phyloP scores from a whole-genome alignment of 2,797 vertebrate species.

The Phrynocephalus guinanensis region DNA sequence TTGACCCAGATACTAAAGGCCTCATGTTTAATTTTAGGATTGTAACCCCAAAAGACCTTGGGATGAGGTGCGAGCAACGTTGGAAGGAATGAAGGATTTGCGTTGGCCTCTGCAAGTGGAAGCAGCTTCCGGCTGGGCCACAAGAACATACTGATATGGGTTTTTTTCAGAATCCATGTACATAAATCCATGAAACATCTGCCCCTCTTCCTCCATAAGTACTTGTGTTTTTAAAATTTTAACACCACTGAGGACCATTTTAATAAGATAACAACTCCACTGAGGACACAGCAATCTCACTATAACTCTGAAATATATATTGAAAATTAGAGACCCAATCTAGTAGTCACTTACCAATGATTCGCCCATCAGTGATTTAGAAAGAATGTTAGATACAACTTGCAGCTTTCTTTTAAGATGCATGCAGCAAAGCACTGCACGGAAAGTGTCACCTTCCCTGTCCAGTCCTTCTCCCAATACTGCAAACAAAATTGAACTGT shows the following conservation, averaged over 20 bases:
- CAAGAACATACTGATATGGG: not conserved
- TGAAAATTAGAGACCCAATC: conserved; percentile 25
- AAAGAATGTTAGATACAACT: conserved; percentile 91
- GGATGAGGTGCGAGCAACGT: not conserved
- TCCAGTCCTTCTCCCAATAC: conserved; percentile 93
- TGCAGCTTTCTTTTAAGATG: conserved; percentile 95
- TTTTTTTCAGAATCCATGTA: not conserved
- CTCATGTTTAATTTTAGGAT: conserved; percentile 1
- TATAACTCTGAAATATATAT: conserved; percentile 43
- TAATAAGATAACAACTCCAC: not conserved
- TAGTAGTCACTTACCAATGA: conserved; percentile 87
- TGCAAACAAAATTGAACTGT: conserved; percentile 74
- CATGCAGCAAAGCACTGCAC: conserved; percentile 91
- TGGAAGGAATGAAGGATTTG: not conserved
- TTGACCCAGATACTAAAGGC: not conserved
- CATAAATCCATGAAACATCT: not conserved
- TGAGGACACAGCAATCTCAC: conserved; percentile 22
- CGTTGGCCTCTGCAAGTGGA: not conserved
- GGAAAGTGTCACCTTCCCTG: conserved; percentile 88
- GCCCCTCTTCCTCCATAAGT: rapidly evolving
- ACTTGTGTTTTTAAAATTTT: not conserved
- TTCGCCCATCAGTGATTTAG: conserved; percentile 96
- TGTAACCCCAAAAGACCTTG: not conserved
- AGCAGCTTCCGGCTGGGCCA: not conserved
- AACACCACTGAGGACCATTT: conserved; percentile 1